Base-by-base conservation (phyloP, 1,140 invertebrate species). In the Halictus rubicundus region DNA sequence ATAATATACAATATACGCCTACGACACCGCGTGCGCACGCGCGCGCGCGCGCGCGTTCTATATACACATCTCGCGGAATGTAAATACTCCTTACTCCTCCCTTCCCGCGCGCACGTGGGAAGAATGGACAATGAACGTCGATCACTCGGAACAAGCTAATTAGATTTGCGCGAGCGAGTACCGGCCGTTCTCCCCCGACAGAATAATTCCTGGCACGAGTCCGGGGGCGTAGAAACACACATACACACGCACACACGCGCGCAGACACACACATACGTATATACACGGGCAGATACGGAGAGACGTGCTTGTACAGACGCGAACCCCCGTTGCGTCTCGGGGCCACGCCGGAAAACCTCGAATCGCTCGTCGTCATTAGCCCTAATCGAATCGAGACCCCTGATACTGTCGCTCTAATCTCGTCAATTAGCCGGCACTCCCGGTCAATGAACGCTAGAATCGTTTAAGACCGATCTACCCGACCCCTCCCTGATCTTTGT, bases 61-160 rank as follows among this genome's bases (percentile, higher is more conserved):
- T 74, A 27, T 60, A 49, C n/a, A 46, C 46, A 32, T 70, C 37
- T 49, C 65, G 27, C 49, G 76, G 60, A 72, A 71, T 72, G 69
- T 64, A 65, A 78, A 72, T 78, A 72, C 71, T 78, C 27, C 32
- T 19, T 27, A 12, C 49, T 25, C 57, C 42, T n/a, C 14, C 42
- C 19, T 32, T 32, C 32, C 32, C 32, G 32, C 49, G 9, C 72
- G 60, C 52, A 65, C 70, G 61, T 27, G 69, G 25, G 60, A 72
- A 46, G 46, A 64, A 69, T 73, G 70, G 25, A 72, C 70, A 79
- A 73, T 73, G 69, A 65, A 79, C 68, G 77, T 73, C 76, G 69
- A 78, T 72, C 70, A 73, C 52, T 72, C 77, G 61, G 42, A 68
- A 73, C 77, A 46, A 73, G 70, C 77, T 79, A 79, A 79, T 79